phyloP scores from a whole-genome alignment of 1,140 invertebrate genomes.

The Drosophila tristis region DNA sequence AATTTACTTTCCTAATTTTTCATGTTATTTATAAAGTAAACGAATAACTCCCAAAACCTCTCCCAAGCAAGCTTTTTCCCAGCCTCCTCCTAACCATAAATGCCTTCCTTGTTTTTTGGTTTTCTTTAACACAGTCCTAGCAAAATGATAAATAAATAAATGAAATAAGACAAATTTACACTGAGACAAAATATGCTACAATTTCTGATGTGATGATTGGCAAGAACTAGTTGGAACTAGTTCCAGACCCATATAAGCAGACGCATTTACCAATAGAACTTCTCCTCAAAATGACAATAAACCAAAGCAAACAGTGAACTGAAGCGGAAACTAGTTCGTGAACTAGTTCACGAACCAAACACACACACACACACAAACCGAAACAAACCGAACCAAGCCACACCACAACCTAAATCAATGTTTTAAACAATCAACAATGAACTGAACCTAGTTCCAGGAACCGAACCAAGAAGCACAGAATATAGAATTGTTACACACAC shows the following conservation, averaged over 20 bases:
- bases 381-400: not conserved
- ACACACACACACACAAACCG: not conserved
- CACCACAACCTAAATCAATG: not conserved
- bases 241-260: not conserved
- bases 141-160: slow-evolving; percentile 6
- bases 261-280: slow-evolving; percentile 39
- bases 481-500: too few species aligned
- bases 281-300: slow-evolving; percentile 55
- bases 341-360: slow-evolving; percentile 18
- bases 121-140: slow-evolving; percentile 9
- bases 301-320: slow-evolving; percentile 28
- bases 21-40: too few species aligned
- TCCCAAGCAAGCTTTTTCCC: too few species aligned
- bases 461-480: not conserved
- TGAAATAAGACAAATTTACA: slow-evolving; percentile 1
- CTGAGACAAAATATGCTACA: slow-evolving; percentile 21
- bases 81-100: slow-evolving; percentile 21
- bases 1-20: not conserved
- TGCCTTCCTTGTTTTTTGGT: slow-evolving; percentile 13
- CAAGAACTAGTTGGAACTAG: slow-evolving; percentile 29
- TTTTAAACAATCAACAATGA: slow-evolving; percentile 27
- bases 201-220: slow-evolving; percentile 1
- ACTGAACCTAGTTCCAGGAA: slow-evolving; percentile 8
- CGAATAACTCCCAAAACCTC: slow-evolving; percentile 5
- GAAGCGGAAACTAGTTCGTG: not conserved